Percentiles rank a stretch among this genome's conserved stretches.
phyloP scores from a whole-genome alignment of 2,888 invertebrate genomes.

The Pinctada fucata region DNA sequence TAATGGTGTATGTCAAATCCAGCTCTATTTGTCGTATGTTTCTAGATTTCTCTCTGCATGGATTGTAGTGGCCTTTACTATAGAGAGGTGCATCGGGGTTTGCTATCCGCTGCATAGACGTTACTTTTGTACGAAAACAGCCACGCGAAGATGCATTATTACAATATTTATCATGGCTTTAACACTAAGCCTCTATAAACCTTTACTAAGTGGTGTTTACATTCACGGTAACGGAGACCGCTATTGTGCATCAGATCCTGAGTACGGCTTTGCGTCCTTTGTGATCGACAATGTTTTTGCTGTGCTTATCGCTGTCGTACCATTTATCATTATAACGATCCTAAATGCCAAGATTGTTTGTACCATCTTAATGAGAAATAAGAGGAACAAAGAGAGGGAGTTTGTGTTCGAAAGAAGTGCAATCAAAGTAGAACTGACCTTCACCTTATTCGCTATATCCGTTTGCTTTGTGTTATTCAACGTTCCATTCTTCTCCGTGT shows the following conservation, averaged over 20 bases:
- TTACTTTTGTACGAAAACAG: constrained; percentile 59
- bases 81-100: constrained; percentile 73
- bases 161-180: constrained; percentile 54
- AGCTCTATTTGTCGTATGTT: constrained; percentile 83
- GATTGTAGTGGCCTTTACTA: constrained; percentile 72
- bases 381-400: constrained; percentile 40
- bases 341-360: constrained; percentile 65
- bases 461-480: constrained; percentile 72
- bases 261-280: constrained; percentile 52
- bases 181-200: constrained; percentile 67
- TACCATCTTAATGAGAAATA: constrained; percentile 50
- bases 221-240: constrained; percentile 36
- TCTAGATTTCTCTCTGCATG: constrained; percentile 72
- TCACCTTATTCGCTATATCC: constrained; percentile 69
- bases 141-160: constrained; percentile 57
- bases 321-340: constrained; percentile 65
- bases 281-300: constrained; percentile 67
- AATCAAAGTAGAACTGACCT: constrained; percentile 69
- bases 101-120: constrained; percentile 70
- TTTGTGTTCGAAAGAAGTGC: constrained; percentile 61
- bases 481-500: constrained; percentile 69
- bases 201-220: constrained; percentile 61
- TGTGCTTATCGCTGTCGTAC: constrained; percentile 61
- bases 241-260: constrained; percentile 55
- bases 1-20: constrained; percentile 80